Evolutionary conservation across 1,140 invertebrate species (phyloP), one percentile per base, ranked within the genome.

Genomic region (Eupeodes corollae): DNA sequence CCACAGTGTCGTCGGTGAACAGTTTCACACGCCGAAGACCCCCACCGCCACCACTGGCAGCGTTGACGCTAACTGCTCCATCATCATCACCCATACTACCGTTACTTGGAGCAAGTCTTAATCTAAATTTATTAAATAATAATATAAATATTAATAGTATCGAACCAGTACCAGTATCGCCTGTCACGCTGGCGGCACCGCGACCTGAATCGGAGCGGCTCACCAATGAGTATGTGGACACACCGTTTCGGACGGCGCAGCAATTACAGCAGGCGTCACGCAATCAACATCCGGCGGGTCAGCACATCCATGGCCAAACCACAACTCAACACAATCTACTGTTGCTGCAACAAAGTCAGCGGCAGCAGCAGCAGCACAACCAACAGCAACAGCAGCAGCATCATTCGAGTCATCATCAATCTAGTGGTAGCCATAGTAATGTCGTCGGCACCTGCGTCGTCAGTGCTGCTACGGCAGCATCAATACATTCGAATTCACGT

Each of bases 191-290:
- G 59, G 73, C 78, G 54, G 76, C 79, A 60, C 86, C 86, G 40
- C 73, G 85, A 56, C 85, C 86, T 34, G 82, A 86, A 62, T 77
- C 74, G 59, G 83, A 87, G 66, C 73, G 86, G 52, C 75, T 79
- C 57, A 78, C 77, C 63, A 91, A 90, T 75, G 84, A 87, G 61
- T 90, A 90, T 73, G 85, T 89, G 63, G 87, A 91, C 61, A 84
- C 85, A 48, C 86, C 87, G 53, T 75, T 84, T 52, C 62, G 73
- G 56, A 56, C 69, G 58, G 50, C 54, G 48, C 19, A 37, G 6
- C 16, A 26, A 33, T 52, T 50, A 30, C 54, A 51, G 46, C 69
- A 60, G 53, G 58, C 58, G 44, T 58, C 57, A 42, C 62, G 57
- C 10, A 54, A 53, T 31, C 63, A 60, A 48, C 59, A 60, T 53